Evolutionary conservation across 2,113 vertebrate species (phyloP), one percentile per base, ranked within the genome.

Genomic region (Psittacula cyanocephala): DNA sequence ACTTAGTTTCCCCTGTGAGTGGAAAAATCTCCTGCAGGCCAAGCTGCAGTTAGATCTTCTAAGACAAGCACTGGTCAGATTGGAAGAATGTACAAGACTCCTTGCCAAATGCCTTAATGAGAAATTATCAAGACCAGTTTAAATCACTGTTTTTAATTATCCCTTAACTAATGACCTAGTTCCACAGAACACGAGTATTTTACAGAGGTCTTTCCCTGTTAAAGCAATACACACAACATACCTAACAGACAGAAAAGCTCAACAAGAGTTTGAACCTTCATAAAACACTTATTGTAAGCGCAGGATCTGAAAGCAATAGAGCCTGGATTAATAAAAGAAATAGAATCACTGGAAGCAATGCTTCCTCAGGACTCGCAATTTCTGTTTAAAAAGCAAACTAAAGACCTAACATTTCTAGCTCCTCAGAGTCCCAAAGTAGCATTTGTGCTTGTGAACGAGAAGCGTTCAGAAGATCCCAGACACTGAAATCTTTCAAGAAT

Each of bases 201-300:
- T 62, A 67, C 22, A 76, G 33, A 89, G 19, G 22, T 59, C 23
- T 69, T n/a, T 47, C 11, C 47, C 19, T 37, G 14, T 24, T 28
- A 65, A 88, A 81, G 7, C 15, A 87, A 22, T 19, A 43, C 17
- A 43, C 22, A 22, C 16, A 47, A 37, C 10, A 23, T 37, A 70
- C 14, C n/a, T 72, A 53, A 68, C 11, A 49, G 19, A 55, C 6
- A 57, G 78, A 87, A 15, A 59, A 67, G 24, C 31, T 17, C 62
- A 82, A 71, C 2, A 24, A 71, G 28, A 67, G 13, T 23, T 31
- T 31, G 68, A 71, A 46, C 31, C 27, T 67, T 88, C 64, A 47
- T 11, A 19, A 60, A 64, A 41, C 0, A 0, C 7, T 35, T 29
- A 6, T 6, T 3, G 8, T 33, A 59, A 65, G 53, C 0, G 1